Base-by-base conservation (phyloP, 2,888 invertebrate species). In the Melieria crassipennis region DNA sequence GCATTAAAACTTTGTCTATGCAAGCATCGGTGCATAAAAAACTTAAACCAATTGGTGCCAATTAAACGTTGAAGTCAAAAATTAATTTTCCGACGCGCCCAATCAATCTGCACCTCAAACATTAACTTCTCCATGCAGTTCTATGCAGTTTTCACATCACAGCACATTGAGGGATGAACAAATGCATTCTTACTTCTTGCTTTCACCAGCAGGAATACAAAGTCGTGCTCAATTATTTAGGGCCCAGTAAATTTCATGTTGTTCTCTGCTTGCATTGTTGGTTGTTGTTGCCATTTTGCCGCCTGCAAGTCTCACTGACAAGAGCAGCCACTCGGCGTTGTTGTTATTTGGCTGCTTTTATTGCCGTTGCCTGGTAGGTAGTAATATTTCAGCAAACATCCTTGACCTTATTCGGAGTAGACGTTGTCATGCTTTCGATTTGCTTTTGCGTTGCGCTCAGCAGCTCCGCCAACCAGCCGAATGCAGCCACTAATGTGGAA, bases 341-440 rank as follows among this genome's bases (percentile, higher is more conserved):
- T 52, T 52, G 11, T 52, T 52, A 11, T 50, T 50, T 50, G 10
- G 9, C 11, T 50, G 9, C 3, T 50, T 50, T 11, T 52, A n/a
- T 52, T 52, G 9, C 10, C 13, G 52, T 52, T 52, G 52, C 13
- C n/a, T 52, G 52, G 6, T 52, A n/a, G 11, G 5, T 6, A 13
- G n/a, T 52, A 52, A 52, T 13, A 11, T 50, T 50, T 11, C 13
- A 52, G n/a, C 52, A 52, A 9, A 52, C 13, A 52, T 79, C 80
- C 79, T 80, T 80, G 80, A 79, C 79, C 80, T 74, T 78, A 77
- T 78, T 78, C 65, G 62, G 69, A 70, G 52, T 72, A 69, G 56
- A 73, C 76, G 73, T 78, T 80, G 73, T 78, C 75, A 75, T 78
- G 74, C 68, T 65, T 68, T 48, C 11, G 7, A 50, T 7, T 7